phyloP scores from a whole-genome alignment of 2,888 invertebrate genomes.

The Agrotis puta region DNA sequence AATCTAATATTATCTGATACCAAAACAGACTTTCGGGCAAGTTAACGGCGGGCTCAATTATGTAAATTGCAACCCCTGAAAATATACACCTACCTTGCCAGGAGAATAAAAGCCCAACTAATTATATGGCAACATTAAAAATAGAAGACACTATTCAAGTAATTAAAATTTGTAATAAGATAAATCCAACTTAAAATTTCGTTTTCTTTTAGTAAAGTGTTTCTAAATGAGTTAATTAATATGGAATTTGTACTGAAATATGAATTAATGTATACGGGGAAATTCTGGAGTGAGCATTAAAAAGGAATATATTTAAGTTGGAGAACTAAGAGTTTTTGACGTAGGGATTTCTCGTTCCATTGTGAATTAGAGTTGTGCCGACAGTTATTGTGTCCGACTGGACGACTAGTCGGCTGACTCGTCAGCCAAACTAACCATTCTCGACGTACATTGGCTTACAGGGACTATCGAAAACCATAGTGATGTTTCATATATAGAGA shows the following conservation, averaged over 20 bases:
- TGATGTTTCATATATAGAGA: no score
- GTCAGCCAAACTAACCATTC: no score
- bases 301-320: neutral
- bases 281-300: slow-evolving; percentile 2
- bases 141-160: slow-evolving; percentile 46
- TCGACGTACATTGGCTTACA: no score
- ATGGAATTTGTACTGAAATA: slow-evolving; percentile 19
- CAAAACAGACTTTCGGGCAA: slow-evolving; percentile 36
- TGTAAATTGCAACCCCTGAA: slow-evolving; percentile 67
- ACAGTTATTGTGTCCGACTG: no score
- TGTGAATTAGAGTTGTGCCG: no score
- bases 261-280: slow-evolving; percentile 8
- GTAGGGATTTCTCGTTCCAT: no score
- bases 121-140: slow-evolving; percentile 48
- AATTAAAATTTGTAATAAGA: slow-evolving; percentile 53
- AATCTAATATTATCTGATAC: slow-evolving; percentile 40
- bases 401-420: no score
- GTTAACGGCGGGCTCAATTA: slow-evolving; percentile 62
- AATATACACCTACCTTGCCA: slow-evolving; percentile 60
- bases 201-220: slow-evolving; percentile 44
- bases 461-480: no score
- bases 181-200: slow-evolving; percentile 36
- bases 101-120: slow-evolving; percentile 36
- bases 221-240: slow-evolving; percentile 49
- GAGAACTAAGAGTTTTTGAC: no score